phyloP scores from a whole-genome alignment of 2,888 invertebrate species.

The Portevinia maculata region DNA sequence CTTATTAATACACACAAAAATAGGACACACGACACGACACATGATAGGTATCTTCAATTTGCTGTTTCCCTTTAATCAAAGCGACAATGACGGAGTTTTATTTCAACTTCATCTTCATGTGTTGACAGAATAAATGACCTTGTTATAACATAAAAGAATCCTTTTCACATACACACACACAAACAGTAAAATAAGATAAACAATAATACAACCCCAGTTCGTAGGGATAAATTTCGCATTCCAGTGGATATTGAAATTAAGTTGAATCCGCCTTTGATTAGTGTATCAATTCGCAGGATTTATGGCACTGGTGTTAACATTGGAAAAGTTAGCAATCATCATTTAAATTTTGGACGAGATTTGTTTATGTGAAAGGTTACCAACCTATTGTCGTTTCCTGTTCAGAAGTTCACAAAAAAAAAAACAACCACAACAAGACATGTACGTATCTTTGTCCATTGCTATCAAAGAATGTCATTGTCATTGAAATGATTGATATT shows the following conservation, averaged over 20 bases:
- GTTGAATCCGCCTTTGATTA: conserved; percentile 13
- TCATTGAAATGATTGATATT: conserved; percentile 41
- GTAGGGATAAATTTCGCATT: not conserved
- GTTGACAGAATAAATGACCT: conserved; percentile 33
- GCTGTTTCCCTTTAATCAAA: conserved; percentile 42
- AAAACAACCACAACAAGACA: conserved; percentile 3
- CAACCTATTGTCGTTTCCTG: not conserved
- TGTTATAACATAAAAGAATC: conserved; percentile 59
- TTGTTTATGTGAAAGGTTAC: not conserved
- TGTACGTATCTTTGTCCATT: conserved; percentile 6
- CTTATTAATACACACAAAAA: conserved; percentile 32
- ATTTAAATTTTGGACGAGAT: not conserved
- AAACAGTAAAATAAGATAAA: conserved; percentile 7
- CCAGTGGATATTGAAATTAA: conserved; percentile 26
- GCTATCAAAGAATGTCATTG: conserved; percentile 16
- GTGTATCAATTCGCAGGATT: conserved; percentile 9
- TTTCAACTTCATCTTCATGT: conserved; percentile 14
- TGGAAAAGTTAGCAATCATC: not conserved
- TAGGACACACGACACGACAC: not conserved
- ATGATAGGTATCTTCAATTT: conserved; percentile 9
- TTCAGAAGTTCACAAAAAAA: not conserved
- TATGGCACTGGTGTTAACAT: conserved; percentile 21
- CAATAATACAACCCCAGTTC: conserved; percentile 4
- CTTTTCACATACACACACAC: too few species aligned
- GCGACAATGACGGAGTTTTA: conserved; percentile 12